Evolutionary conservation across 2,888 invertebrate species (phyloP).

Genomic region (Kryphioiulus occultus): DNA sequence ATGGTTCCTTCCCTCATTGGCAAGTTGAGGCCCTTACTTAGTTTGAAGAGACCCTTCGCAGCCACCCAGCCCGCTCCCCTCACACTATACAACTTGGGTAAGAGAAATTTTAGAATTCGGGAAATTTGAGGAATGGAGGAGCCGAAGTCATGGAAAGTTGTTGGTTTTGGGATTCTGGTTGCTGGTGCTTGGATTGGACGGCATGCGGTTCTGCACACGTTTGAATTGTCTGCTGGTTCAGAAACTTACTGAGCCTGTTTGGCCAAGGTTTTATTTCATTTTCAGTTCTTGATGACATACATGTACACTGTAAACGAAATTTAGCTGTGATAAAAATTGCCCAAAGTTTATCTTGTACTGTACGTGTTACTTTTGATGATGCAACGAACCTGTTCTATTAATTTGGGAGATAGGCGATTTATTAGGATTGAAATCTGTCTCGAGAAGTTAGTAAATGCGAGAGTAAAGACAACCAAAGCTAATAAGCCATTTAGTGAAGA

Average conservation of each 20-base stretch:
- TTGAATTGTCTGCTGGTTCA: not conserved
- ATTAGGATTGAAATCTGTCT: not conserved
- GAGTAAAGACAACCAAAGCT: not conserved
- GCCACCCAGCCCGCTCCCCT: constrained; percentile 35
- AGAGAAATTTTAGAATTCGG: not conserved
- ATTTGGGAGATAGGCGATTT: not conserved
- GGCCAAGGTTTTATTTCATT: not conserved
- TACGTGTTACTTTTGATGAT: not conserved
- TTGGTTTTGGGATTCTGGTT: not conserved
- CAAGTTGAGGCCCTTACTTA: constrained; percentile 25
- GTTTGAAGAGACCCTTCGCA: constrained; percentile 7
- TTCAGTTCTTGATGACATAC: not conserved
- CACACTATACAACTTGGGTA: not conserved
- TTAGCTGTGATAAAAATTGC: not conserved
- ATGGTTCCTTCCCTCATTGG: constrained; percentile 31
- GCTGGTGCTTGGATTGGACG: not conserved
- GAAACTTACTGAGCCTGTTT: not conserved
- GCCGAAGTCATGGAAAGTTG: not conserved
- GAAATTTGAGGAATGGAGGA: not conserved
- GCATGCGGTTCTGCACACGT: not conserved
- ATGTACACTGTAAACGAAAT: not conserved
- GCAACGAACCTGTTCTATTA: not conserved
- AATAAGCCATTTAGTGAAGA: not conserved
- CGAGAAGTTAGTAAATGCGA: not conserved
- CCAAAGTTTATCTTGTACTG: not conserved